Evolutionary conservation across 2,113 vertebrate species (phyloP).

Genomic region (Passer montanus): DNA sequence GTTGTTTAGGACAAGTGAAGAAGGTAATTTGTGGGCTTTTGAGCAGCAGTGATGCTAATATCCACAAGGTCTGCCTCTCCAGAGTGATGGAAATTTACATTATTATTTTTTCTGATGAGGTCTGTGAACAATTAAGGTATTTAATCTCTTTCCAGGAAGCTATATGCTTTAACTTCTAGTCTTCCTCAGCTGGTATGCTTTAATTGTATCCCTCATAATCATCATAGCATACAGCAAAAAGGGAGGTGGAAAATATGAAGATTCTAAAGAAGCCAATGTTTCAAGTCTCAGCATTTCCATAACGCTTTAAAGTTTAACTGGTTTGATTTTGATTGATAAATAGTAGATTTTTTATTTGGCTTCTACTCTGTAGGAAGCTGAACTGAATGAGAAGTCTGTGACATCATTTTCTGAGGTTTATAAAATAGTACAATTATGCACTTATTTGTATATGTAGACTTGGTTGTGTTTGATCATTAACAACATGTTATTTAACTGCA

Average conservation of each 20-base stretch:
- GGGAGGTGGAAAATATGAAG: not conserved
- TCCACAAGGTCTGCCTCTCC: not conserved
- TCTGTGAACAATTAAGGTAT: slow-evolving; percentile 1
- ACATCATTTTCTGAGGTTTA: not conserved
- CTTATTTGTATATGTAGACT: not conserved
- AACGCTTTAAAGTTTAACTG: not conserved
- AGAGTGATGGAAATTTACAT: slow-evolving; percentile 33
- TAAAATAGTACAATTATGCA: not conserved
- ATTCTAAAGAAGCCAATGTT: not conserved
- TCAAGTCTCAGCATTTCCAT: not conserved
- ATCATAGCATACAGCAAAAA: not conserved
- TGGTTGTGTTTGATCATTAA: not conserved
- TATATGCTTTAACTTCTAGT: slow-evolving; percentile 22
- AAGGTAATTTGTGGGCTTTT: not conserved
- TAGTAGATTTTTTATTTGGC: not conserved
- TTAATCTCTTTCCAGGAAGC: slow-evolving; percentile 46
- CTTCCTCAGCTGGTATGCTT: not conserved
- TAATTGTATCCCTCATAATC: slow-evolving; percentile 38
- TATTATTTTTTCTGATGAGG: not conserved
- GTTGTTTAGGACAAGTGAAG: not conserved
- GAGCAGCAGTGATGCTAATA: not conserved
- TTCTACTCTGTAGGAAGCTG: not conserved
- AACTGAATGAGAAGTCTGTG: not conserved
- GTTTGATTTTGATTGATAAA: not conserved
- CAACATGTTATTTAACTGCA: not conserved